Conservation (phyloP, 2,888 invertebrate genomes). For the Callyntrura guangdongensis region DNA sequence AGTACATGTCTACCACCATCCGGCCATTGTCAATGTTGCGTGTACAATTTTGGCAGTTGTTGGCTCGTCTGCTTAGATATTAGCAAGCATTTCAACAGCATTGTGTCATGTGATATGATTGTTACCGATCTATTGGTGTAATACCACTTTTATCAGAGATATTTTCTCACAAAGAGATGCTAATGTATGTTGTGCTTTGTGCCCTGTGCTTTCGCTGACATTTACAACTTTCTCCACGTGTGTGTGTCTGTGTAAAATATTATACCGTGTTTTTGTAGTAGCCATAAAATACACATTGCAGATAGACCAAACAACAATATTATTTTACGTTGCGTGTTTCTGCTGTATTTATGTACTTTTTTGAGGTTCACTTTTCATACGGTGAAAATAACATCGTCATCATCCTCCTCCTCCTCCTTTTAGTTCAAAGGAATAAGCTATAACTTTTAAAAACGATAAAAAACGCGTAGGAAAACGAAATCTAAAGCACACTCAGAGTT, state of each 20-base stretch:
- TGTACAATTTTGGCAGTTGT: slow-evolving; percentile 16
- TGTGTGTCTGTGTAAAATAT: background rate
- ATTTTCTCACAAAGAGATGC: background rate
- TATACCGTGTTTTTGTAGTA: background rate
- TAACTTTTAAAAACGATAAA: slow-evolving; percentile 21
- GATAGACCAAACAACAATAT: background rate
- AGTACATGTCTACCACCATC: background rate
- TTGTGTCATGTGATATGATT: background rate
- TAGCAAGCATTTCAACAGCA: too few species aligned
- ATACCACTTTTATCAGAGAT: too few species aligned
- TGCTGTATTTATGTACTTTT: background rate
- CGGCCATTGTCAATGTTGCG: background rate
- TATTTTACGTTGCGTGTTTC: slow-evolving; percentile 32
- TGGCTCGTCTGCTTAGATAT: slow-evolving; percentile 24
- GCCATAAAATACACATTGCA: slow-evolving; percentile 30
- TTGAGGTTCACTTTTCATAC: background rate
- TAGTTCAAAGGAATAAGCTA: slow-evolving; percentile 32
- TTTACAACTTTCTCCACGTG: slow-evolving; percentile 42
- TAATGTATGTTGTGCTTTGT: slow-evolving; percentile 5
- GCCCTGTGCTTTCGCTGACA: background rate
- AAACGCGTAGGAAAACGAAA: background rate
- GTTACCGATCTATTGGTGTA: too few species aligned
- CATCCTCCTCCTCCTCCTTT: background rate
- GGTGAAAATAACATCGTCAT: too few species aligned
- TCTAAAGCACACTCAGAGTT: too few species aligned